Percentiles rank a stretch among this genome's conserved stretches.
These are phyloP conservation scores for Apamea sordens DNA, from an alignment of 2,888 invertebrate species.

Conservation along the genomic window DNA sequence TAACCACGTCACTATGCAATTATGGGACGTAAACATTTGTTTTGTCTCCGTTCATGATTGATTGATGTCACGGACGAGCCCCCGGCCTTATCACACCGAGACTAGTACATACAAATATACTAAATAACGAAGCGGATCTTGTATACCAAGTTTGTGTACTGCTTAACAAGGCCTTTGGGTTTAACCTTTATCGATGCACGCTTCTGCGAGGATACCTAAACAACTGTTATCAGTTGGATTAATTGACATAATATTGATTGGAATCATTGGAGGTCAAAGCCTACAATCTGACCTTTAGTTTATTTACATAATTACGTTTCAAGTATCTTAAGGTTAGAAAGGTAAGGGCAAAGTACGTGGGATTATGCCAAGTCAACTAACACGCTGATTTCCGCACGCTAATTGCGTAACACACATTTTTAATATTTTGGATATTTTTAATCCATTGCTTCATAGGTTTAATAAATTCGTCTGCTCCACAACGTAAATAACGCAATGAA, in stretches of 20 bases:
- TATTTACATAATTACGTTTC: slow-evolving; percentile 4
- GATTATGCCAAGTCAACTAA: neutral
- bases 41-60: slow-evolving; percentile 80
- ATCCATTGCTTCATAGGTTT: neutral
- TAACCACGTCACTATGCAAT: slow-evolving; percentile 83
- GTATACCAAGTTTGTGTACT: slow-evolving; percentile 36
- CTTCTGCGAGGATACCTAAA: slow-evolving; percentile 46
- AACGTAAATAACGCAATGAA: neutral
- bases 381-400: neutral
- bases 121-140: slow-evolving; percentile 77
- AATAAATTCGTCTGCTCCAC: neutral
- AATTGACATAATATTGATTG: slow-evolving; percentile 46
- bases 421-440: neutral
- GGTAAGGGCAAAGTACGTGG: neutral
- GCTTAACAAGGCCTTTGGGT: slow-evolving; percentile 60
- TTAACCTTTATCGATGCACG: slow-evolving; percentile 48
- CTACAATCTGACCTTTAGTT: slow-evolving; percentile 29
- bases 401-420: neutral
- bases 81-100: slow-evolving; percentile 80
- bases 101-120: slow-evolving; percentile 60
- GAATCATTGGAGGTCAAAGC: slow-evolving; percentile 31
- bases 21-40: slow-evolving; percentile 82
- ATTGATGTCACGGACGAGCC: slow-evolving; percentile 90
- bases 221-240: slow-evolving; percentile 39
- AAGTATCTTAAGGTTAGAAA: slow-evolving; percentile 3